Base-by-base conservation (phyloP, 2,888 invertebrate genomes). In the Cloeon dipterum region DNA sequence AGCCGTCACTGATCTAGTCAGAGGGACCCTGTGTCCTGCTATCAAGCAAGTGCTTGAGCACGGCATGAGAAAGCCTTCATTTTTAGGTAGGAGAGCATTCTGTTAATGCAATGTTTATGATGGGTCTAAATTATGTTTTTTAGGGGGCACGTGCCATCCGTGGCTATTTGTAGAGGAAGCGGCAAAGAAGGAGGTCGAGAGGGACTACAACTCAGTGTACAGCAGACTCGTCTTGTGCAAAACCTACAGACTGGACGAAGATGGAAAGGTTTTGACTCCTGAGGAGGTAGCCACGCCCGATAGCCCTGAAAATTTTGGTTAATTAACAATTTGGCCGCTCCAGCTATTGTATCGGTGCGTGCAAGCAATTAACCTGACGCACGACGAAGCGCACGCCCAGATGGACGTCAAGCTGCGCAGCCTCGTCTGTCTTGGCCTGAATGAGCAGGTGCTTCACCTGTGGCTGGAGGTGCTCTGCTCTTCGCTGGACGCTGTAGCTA, bases 81-180 rank as follows among this genome's bases (percentile, higher is more conserved):
- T 93, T 53, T 58, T 89, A 40, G 70, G 70, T 57, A 50, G 44
- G 39, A 38, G 37, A n/a, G n/a, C n/a, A n/a, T n/a, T n/a, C n/a
- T n/a, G n/a, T n/a, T n/a, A n/a, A 39, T 1, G 23, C 13, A 3
- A 4, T 35, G 1, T 29, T 1, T 20, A 35, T 35, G 14, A 11
- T 8, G 13, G 32, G 10, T n/a, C n/a, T 32, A 34, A 34, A 34
- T 10, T 19, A 34, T 10, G 34, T 18, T 32, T 46, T 50, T 44
- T 55, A 57, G 85, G 85, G 41, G 88, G 91, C 3, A 81, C 89
- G 3, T 88, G 89, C 52, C 98, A 98, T 61, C 98, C 98, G 0
- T 98, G 98, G 96, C 62, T 93, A 20, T 98, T 96, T 54, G 89
- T 98, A 49, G 94, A 94, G 62, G 93, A 96, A 62, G 89, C 93